phyloP scores from a whole-genome alignment of 2,888 invertebrate genomes.

The Glyphotaelius pellucidus region DNA sequence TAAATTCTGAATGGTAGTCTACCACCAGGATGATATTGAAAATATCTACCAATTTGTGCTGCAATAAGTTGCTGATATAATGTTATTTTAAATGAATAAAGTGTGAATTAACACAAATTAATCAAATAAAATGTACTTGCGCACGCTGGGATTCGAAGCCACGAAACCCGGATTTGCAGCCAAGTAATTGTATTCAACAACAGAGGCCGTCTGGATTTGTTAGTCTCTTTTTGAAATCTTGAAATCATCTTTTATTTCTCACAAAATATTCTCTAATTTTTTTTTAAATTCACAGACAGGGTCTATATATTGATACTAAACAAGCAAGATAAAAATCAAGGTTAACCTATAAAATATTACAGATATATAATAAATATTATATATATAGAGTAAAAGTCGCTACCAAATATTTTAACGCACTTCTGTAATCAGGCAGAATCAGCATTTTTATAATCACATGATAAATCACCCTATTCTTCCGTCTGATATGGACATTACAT shows the following conservation, averaged over 20 bases:
- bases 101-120: no score
- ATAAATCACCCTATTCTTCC: background rate
- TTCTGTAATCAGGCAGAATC: background rate
- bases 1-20: no score
- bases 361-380: no score
- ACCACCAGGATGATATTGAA: no score
- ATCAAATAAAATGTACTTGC: no score
- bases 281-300: background rate
- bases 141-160: no score
- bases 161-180: no score
- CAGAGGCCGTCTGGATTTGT: background rate
- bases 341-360: background rate
- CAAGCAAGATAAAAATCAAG: background rate
- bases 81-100: no score
- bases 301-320: background rate
- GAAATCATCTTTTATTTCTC: background rate
- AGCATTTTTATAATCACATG: background rate
- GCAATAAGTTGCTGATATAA: no score
- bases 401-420: background rate
- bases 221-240: background rate
- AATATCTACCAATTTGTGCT: no score
- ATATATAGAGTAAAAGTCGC: background rate
- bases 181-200: no score
- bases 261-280: no score
- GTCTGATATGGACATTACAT: background rate